Conservation (phyloP, 2,113 vertebrate genomes). For the Aegotheles bennettii region DNA sequence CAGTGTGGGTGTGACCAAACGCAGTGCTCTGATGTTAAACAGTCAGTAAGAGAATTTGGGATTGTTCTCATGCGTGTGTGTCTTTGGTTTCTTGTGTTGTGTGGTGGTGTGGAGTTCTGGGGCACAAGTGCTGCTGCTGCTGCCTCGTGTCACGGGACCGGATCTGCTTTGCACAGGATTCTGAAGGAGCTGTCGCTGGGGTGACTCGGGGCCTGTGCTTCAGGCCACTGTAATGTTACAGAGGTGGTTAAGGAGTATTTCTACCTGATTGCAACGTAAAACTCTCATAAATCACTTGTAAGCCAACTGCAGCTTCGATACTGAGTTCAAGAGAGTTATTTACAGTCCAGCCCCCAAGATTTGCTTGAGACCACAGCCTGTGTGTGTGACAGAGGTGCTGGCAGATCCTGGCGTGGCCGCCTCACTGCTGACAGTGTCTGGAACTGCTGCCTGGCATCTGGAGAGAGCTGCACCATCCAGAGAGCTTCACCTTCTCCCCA, state of each 20-base stretch:
- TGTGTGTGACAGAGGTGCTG: accelerated
- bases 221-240: accelerated
- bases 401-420: accelerated
- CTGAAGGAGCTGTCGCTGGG: neutral
- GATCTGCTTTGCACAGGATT: no score
- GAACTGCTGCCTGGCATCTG: neutral
- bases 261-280: neutral
- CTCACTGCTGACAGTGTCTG: neutral
- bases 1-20: accelerated
- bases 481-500: accelerated
- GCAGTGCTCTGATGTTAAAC: neutral
- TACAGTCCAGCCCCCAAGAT: neutral
- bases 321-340: neutral
- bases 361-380: accelerated
- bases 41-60: accelerated
- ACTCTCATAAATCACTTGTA: neutral
- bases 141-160: accelerated
- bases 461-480: accelerated
- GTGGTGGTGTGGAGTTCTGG: accelerated
- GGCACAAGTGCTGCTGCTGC: accelerated
- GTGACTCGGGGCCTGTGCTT: neutral
- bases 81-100: neutral
- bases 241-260: neutral
- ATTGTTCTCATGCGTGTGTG: accelerated
- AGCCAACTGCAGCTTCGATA: neutral